Conservation (phyloP, 2,888 invertebrate genomes). For the Holacanthella duospinosa region DNA sequence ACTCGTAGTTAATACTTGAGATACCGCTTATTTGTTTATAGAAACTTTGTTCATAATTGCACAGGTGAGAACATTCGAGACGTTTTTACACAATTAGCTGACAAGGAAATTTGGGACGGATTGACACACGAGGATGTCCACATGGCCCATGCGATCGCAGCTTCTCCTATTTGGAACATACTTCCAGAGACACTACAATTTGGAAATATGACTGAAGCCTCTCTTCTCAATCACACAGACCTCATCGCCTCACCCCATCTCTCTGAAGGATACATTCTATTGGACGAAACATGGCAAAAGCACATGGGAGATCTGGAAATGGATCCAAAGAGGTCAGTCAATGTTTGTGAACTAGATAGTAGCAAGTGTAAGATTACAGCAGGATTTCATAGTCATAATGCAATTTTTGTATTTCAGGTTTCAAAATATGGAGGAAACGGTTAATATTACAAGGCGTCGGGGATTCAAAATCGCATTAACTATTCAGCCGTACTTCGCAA, state of each 20-base stretch:
- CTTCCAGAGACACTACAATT: constrained; percentile 53
- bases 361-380: too few species aligned
- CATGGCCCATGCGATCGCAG: constrained; percentile 61
- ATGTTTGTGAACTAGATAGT: too few species aligned
- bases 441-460: constrained; percentile 66
- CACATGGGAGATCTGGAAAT: constrained; percentile 74
- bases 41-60: too few species aligned
- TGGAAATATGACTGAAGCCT: constrained; percentile 53
- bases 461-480: constrained; percentile 79
- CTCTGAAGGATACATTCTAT: constrained; percentile 47
- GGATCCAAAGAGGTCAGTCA: constrained; percentile 61
- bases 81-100: constrained; percentile 65
- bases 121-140: constrained; percentile 61
- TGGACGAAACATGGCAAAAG: constrained; percentile 49
- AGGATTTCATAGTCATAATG: too few species aligned
- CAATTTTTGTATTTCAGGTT: too few species aligned
- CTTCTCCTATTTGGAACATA: constrained; percentile 80
- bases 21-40: too few species aligned
- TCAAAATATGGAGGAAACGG: constrained; percentile 62
- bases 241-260: constrained; percentile 68
- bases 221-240: constrained; percentile 71
- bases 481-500: constrained; percentile 75
- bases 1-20: too few species aligned
- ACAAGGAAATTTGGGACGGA: constrained; percentile 66
- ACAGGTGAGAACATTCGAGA: constrained; percentile 59